These are phyloP conservation scores for Rhizomys pruinosus DNA, from an alignment of 2,113 vertebrate genomes.

Conservation along the genomic window DNA sequence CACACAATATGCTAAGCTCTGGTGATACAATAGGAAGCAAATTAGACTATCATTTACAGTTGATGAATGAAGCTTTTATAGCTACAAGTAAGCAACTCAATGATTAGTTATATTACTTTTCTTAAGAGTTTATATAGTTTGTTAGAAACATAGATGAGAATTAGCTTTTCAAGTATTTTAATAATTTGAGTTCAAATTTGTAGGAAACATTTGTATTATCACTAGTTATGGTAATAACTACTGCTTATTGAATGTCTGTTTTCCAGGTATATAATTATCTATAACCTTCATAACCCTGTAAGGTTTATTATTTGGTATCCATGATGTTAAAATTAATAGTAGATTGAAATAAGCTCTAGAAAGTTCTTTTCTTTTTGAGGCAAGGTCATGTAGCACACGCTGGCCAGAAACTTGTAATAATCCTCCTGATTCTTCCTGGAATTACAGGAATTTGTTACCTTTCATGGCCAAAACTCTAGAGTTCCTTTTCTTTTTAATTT, in stretches of 20 bases:
- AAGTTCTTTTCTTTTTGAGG: not conserved
- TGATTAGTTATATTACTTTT: not conserved
- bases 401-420: not conserved
- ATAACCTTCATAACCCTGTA: not conserved
- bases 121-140: not conserved
- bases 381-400: not conserved
- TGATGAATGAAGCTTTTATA: not conserved
- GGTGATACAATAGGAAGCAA: not conserved
- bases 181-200: not conserved
- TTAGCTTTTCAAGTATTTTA: constrained; percentile 37
- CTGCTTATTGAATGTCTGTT: not conserved
- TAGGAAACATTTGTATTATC: not conserved
- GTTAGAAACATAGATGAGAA: not conserved
- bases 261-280: not conserved
- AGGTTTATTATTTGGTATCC: constrained; percentile 9
- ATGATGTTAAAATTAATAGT: constrained; percentile 17
- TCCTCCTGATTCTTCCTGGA: not conserved
- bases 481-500: too few species aligned
- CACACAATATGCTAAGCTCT: not conserved
- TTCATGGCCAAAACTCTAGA: not conserved
- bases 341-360: not conserved
- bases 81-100: not conserved
- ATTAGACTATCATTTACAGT: not conserved
- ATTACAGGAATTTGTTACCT: not conserved
- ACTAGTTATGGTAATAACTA: not conserved